Evolutionary conservation across 2,113 vertebrate species (phyloP), one percentile per base, ranked within the genome.

Genomic region (Hystrix brachyura): DNA sequence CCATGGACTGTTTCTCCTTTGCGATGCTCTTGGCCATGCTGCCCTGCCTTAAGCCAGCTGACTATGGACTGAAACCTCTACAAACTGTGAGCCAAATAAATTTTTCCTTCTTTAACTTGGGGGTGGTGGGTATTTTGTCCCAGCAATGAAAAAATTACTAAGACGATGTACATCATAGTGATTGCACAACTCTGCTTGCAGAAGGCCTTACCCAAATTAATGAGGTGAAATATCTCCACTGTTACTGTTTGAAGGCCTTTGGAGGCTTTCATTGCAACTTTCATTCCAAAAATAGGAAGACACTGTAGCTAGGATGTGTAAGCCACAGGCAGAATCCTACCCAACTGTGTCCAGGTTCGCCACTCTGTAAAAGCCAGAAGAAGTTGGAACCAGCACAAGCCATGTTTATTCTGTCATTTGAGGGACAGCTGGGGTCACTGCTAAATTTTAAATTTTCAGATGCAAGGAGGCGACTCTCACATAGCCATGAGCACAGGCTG

Each of bases 381-480:
- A 95, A 96, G 74, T 72, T 95, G 95, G 89, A 96, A 51, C 74
- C 82, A 46, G 46, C 43, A n/a, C 65, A 90, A 87, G 71, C 5
- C 53, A 29, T 91, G 80, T 96, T 94, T 94, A 92, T 93, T 88
- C 96, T 92, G 85, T 93, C 19, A 59, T 88, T 85, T 94, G 96
- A 96, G 94, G 89, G 95, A 88, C 89, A 94, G 91, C 83, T 97
- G 89, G 94, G 95, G 94, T 97, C 95, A 96, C 74, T 85, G 86
- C 84, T 96, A 94, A 93, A 93, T 94, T 96, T 96, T 97, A 94
- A 93, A 94, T 96, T 57, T 86, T 95, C 95, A 95, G 79, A 96
- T 93, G 93, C 96, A 94, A 83, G 62, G 74, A 96, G 51, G 71
- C 55, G 67, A 87, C 93, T 87, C 94, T 81, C 84, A 95, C 91